These are phyloP conservation scores for Rhizoglyphus robini DNA, from an alignment of 1,140 invertebrate genomes.

Conservation along the genomic window DNA sequence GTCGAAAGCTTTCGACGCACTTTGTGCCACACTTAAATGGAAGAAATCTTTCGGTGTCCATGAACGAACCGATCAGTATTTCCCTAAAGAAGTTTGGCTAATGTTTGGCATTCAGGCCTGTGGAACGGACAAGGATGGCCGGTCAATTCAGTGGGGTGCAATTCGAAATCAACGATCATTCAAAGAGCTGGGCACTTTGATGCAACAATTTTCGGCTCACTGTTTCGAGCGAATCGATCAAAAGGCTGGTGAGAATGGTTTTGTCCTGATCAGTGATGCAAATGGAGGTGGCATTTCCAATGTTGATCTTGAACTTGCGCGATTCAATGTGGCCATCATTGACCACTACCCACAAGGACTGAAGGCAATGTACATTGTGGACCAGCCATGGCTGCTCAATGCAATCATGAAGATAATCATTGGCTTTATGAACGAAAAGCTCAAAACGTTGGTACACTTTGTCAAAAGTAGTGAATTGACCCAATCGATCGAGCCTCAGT, in stretches of 20 bases:
- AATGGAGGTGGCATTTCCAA: not conserved
- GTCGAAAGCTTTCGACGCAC: conserved; percentile 47
- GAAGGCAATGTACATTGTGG: not conserved
- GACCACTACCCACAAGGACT: conserved; percentile 1
- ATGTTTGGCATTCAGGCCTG: not conserved
- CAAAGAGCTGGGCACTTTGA: not conserved
- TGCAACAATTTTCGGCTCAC: not conserved
- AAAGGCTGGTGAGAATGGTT: not conserved
- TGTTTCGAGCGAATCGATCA: conserved; percentile 2
- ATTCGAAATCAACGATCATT: conserved; percentile 1
- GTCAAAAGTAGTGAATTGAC: not conserved
- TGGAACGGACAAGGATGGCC: not conserved
- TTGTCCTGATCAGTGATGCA: not conserved
- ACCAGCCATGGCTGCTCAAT: conserved; percentile 4
- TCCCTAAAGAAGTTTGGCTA: conserved; percentile 8
- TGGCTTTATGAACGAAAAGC: not conserved
- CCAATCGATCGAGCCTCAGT: not conserved
- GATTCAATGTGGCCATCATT: not conserved
- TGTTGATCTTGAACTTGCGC: too few species aligned
- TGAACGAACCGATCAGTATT: not conserved
- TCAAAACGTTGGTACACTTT: not conserved
- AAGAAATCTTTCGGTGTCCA: conserved; percentile 62
- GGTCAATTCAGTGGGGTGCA: conserved; percentile 13
- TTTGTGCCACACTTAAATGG: conserved; percentile 69
- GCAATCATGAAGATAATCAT: conserved; percentile 10